Conservation (phyloP, 2,888 invertebrate species). For the Napeogenes inachia region DNA sequence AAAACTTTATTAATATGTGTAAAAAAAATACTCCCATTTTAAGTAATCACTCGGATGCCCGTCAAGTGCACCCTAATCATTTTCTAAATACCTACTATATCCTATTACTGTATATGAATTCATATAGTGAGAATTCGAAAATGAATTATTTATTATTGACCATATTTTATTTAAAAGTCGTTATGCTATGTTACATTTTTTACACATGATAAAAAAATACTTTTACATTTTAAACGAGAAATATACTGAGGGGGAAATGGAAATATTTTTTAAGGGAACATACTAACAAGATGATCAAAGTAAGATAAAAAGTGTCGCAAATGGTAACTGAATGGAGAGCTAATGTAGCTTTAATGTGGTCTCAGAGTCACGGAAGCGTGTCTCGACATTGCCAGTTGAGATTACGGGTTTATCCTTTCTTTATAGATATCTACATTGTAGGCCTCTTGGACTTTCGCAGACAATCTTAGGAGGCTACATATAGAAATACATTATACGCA, state of each 20-base stretch:
- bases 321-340: conserved; percentile 59
- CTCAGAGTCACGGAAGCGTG: conserved; percentile 56
- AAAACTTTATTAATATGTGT: no score
- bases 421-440: conserved; percentile 60
- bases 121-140: neutral
- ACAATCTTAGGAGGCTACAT: no score
- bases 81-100: neutral
- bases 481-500: no score
- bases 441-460: conserved; percentile 36
- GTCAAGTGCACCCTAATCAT: neutral
- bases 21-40: no score
- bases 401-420: conserved; percentile 66
- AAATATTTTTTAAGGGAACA: conserved; percentile 3
- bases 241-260: no score
- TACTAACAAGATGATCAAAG: conserved; percentile 34
- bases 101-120: no score
- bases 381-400: conserved; percentile 55
- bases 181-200: no score
- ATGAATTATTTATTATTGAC: neutral
- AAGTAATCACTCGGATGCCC: no score
- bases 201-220: no score
- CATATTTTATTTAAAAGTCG: neutral
- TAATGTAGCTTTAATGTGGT: conserved; percentile 69
- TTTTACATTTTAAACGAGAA: no score
- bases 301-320: conserved; percentile 50